phyloP scores from a whole-genome alignment of 2,113 vertebrate genomes.

The Zosterops lateralis region DNA sequence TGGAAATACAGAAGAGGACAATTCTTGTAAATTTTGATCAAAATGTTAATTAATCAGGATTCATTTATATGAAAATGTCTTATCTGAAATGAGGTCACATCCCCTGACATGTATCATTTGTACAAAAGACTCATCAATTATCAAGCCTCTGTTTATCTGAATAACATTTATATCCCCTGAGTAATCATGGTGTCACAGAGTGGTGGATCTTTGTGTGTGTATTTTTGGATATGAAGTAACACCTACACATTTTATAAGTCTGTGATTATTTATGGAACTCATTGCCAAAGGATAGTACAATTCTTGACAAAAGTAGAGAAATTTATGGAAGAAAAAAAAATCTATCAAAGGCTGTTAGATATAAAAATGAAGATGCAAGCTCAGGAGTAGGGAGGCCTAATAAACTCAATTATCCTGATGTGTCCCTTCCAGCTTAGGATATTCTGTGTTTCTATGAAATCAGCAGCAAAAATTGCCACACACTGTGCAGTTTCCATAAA shows the following conservation, averaged over 20 bases:
- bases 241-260: background rate
- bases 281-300: background rate
- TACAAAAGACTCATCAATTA: constrained; percentile 21
- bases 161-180: constrained; percentile 42
- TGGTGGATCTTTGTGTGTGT: background rate
- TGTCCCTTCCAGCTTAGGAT: background rate
- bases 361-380: background rate
- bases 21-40: constrained; percentile 3
- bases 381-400: background rate
- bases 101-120: constrained; percentile 17
- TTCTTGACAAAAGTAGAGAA: background rate
- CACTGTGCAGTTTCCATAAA: background rate
- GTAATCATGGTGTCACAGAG: background rate
- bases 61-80: constrained; percentile 34
- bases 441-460: background rate
- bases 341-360: background rate
- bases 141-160: background rate
- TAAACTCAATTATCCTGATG: background rate
- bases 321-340: background rate
- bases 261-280: background rate
- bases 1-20: background rate
- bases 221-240: background rate
- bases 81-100: constrained; percentile 36
- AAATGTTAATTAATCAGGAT: constrained; percentile 28
- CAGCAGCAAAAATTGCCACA: background rate